Percentiles rank a stretch among this genome's conserved stretches.
Evolutionary conservation across 2,888 invertebrate species (phyloP).

Genomic region (Venusia cambrica): DNA sequence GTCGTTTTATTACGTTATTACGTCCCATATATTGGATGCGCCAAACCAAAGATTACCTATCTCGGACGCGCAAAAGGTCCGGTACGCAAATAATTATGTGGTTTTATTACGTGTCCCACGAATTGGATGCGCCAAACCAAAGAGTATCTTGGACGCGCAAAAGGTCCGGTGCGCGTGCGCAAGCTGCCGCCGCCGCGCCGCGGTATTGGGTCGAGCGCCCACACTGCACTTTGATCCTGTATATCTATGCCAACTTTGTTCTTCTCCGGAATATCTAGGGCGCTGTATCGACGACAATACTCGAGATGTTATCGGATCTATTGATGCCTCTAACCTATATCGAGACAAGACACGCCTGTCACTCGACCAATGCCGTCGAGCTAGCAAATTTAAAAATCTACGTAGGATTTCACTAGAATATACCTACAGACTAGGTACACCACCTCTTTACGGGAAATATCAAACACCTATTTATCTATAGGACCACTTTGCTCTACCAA

Average conservation of each 20-base stretch:
- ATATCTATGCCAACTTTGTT: constrained; percentile 78
- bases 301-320: constrained; percentile 51
- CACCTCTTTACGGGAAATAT: too few species aligned
- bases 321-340: constrained; percentile 32
- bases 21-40: too few species aligned
- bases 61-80: too few species aligned
- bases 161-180: constrained; percentile 68
- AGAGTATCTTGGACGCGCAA: constrained; percentile 44
- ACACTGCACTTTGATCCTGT: constrained; percentile 76
- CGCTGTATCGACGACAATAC: constrained; percentile 55
- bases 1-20: too few species aligned
- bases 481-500: too few species aligned
- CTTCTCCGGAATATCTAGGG: constrained; percentile 70
- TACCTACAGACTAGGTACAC: too few species aligned
- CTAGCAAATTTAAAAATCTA: too few species aligned
- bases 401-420: too few species aligned
- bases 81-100: too few species aligned
- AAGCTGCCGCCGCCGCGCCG: constrained; percentile 51
- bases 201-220: constrained; percentile 78
- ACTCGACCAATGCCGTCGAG: constrained; percentile 10
- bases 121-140: constrained; percentile 52
- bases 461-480: too few species aligned
- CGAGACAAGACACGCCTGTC: constrained; percentile 14
- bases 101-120: constrained; percentile 42
- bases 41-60: too few species aligned